Conservation (phyloP, 2,888 invertebrate species). For the Caenorhabditis japonica region DNA sequence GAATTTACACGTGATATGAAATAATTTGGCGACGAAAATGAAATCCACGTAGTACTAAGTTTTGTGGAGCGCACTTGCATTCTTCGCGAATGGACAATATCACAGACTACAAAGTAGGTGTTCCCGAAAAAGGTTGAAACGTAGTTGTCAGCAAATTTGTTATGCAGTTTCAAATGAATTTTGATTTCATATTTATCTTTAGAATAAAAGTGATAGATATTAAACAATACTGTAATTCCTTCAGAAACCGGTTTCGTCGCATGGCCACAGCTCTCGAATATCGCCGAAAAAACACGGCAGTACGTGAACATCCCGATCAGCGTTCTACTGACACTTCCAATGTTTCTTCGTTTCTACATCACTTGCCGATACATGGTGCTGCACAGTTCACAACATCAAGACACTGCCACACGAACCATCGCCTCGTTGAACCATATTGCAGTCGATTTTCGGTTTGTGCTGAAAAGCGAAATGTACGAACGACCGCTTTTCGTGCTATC, state of each 20-base stretch:
- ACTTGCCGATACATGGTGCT: conserved; percentile 99
- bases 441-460: conserved; percentile 91
- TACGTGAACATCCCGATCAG: conserved; percentile 82
- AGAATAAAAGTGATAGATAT: too few species aligned
- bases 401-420: conserved; percentile 89
- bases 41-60: too few species aligned
- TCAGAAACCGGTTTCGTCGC: conserved; percentile 56
- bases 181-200: too few species aligned
- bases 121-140: too few species aligned
- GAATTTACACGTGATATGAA: too few species aligned
- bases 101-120: too few species aligned
- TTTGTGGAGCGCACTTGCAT: too few species aligned
- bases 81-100: too few species aligned
- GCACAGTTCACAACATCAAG: conserved; percentile 90
- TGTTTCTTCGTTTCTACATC: conserved; percentile 98
- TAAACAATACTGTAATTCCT: too few species aligned
- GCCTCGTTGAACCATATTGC: conserved; percentile 83
- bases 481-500: conserved; percentile 83
- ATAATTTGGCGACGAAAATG: too few species aligned
- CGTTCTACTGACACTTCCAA: conserved; percentile 95
- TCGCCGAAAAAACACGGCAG: conserved; percentile 48
- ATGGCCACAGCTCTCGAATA: conserved; percentile 59
- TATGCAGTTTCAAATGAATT: too few species aligned
- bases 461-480: conserved; percentile 99
- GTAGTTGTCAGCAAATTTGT: too few species aligned